Evolutionary conservation across 2,888 invertebrate genomes (phyloP), one percentile per base, ranked within the genome.

Genomic region (Lasioglossum oenotherae): DNA sequence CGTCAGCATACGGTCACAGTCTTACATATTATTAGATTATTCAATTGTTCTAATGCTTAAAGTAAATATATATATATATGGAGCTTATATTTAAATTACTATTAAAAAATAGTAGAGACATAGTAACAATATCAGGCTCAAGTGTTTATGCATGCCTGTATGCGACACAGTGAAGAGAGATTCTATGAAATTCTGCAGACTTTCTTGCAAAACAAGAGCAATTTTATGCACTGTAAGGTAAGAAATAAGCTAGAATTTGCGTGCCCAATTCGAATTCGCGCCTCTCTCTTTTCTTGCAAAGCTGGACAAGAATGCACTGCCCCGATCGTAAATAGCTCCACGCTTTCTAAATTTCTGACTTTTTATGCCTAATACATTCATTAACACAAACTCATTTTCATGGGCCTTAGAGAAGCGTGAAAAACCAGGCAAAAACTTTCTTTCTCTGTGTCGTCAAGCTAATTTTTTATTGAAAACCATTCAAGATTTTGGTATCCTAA

Each of bases 321-420:
- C 76, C 27, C 82, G 78, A 79, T 81, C 74, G 77, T 84, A 87
- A 89, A 87, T 82, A 81, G 80, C 81, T 85, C 77, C 72, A 89
- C 88, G 91, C 91, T 91, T 91, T 91, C 91, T 91, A 91, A 82
- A 78, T 84, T 85, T 77, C 86, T 12, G 73, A 75, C 77, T 83
- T 85, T 87, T 85, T 80, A 75, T 53, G 76, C 71, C 73, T 75
- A 78, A 85, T 86, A 86, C 60, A 72, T 76, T 86, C 81, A 78
- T 90, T 84, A 90, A 44, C 73, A 78, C 67, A 67, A 71, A 71
- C 41, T 69, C 71, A 85, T 80, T 82, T 81, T 35, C 75, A 78
- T 35, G 67, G 31, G 44, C 74, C 64, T 64, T 19, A 19, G 31
- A 64, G 31, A 77, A 78, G 60, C 79, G 81, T 74, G 76, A 77